These are phyloP conservation scores for Cacoxenus indagator DNA, from an alignment of 2,888 invertebrate species.

Conservation along the genomic window DNA sequence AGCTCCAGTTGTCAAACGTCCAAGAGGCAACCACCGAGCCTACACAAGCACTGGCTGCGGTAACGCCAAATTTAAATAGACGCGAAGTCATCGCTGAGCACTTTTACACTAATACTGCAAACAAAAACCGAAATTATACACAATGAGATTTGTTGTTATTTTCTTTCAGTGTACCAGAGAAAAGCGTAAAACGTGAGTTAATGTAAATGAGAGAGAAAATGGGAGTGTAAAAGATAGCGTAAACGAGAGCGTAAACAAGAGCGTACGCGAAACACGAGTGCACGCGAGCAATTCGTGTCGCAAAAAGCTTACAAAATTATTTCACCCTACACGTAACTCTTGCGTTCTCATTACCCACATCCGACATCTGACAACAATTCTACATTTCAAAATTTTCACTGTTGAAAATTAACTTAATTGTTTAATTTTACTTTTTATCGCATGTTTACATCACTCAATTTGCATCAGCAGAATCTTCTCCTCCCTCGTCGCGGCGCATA, in stretches of 20 bases:
- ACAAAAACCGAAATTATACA: too few relatives aligned
- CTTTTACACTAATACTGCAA: too few relatives aligned
- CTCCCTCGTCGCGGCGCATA: too few relatives aligned
- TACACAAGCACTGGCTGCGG: conserved; percentile 67
- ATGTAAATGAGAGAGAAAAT: not conserved
- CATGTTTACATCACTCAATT: too few relatives aligned
- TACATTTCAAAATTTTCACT: too few relatives aligned
- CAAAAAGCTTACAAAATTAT: conserved; percentile 1
- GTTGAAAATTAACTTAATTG: too few relatives aligned
- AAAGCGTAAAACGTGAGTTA: not conserved
- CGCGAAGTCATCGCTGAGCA: conserved; percentile 65
- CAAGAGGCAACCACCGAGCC: conserved; percentile 68
- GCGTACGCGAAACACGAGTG: not conserved
- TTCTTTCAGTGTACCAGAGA: conserved; percentile 5
- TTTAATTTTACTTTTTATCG: too few relatives aligned
- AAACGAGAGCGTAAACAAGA: too few relatives aligned
- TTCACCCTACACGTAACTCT: not conserved
- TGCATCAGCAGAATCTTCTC: too few relatives aligned
- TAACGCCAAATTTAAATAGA: conserved; percentile 68
- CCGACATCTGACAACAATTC: too few relatives aligned
- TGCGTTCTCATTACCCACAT: not conserved
- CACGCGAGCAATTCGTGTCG: conserved; percentile 8
- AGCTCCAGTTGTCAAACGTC: conserved; percentile 62
- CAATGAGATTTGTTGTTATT: too few relatives aligned
- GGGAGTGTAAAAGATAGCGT: too few relatives aligned